phyloP scores from a whole-genome alignment of 2,888 invertebrate species.

The Disparrhopalites patrizii region DNA sequence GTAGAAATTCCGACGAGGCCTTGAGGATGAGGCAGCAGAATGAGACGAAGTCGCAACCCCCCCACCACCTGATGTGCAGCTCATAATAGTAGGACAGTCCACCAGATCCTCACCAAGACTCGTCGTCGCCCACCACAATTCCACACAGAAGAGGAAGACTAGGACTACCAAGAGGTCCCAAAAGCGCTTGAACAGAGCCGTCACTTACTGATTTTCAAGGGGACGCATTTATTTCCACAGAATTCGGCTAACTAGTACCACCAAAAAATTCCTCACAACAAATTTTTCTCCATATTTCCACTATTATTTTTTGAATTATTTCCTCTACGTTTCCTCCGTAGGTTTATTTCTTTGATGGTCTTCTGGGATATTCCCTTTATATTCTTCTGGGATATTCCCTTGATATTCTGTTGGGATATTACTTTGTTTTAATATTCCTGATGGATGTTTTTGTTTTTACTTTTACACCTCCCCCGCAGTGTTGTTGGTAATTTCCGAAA shows the following conservation, averaged over 20 bases:
- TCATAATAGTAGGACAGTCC: constrained; percentile 16
- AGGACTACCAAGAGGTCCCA: constrained; percentile 18
- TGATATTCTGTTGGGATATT: no score
- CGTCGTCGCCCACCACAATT: constrained; percentile 17
- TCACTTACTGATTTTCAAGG: constrained; percentile 2
- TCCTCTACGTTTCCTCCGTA: background rate
- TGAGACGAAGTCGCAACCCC: constrained; percentile 6
- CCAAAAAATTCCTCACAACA: no score
- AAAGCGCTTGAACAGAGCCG: constrained; percentile 17
- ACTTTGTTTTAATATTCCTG: no score
- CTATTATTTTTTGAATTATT: background rate
- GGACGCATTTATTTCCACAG: no score
- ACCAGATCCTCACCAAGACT: constrained; percentile 2
- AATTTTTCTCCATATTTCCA: background rate
- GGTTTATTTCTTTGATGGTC: no score
- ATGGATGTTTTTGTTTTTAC: no score
- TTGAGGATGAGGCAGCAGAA: constrained; percentile 25
- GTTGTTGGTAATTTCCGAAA: no score
- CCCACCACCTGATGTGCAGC: constrained; percentile 23
- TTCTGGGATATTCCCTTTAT: no score
- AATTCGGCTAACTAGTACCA: no score
- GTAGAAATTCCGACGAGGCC: constrained; percentile 62
- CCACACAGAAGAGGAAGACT: constrained; percentile 22
- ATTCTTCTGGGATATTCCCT: no score
- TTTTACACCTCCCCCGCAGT: no score